Evolutionary conservation across 2,113 vertebrate genomes (phyloP).

Genomic region (Calyptommatus sinebrachiatus): DNA sequence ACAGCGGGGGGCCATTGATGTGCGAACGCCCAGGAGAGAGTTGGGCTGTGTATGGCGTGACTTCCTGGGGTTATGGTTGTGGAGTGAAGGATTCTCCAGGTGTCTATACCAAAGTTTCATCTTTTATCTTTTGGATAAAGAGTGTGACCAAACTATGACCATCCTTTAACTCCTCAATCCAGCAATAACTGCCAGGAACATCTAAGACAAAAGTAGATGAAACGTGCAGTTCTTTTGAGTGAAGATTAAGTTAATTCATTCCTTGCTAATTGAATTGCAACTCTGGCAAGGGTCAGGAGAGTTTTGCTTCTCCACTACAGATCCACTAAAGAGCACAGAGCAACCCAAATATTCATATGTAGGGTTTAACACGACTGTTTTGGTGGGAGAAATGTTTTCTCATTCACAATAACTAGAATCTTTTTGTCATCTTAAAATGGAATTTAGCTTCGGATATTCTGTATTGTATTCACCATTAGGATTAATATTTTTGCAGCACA

Average conservation of each 20-base stretch:
- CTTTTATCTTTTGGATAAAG: conserved; percentile 91
- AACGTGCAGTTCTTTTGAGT: background rate
- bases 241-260: background rate
- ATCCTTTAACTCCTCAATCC: background rate
- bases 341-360: background rate
- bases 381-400: background rate
- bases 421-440: background rate
- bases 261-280: background rate
- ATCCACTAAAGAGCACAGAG: background rate
- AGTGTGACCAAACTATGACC: conserved; percentile 78
- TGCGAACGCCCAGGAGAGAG: conserved; percentile 82
- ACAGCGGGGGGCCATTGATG: conserved; percentile 93
- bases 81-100: conserved; percentile 89
- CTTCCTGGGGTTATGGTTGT: conserved; percentile 95
- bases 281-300: background rate
- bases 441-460: background rate
- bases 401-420: background rate
- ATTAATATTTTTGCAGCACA: background rate
- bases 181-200: background rate
- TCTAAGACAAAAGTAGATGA: conserved; percentile 22
- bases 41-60: conserved; percentile 94
- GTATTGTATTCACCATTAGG: background rate
- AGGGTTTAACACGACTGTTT: background rate
- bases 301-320: background rate
- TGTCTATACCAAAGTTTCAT: conserved; percentile 94